Base-by-base conservation (phyloP, 2,113 vertebrate species). In the Odontesthes bonariensis region DNA sequence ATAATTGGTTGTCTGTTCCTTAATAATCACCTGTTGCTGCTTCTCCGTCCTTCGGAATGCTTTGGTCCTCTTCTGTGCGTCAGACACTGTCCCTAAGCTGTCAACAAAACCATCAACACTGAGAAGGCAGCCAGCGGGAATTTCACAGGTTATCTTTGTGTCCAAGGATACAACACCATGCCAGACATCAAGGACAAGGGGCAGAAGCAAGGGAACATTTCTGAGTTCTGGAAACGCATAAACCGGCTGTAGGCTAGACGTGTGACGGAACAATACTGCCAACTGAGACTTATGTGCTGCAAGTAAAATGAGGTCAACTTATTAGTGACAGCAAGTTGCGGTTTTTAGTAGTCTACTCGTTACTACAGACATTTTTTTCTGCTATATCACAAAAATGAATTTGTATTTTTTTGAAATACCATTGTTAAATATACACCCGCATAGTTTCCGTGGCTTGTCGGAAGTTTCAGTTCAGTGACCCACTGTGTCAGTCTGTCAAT, bases 61-160 rank as follows among this genome's bases (percentile, higher is more conserved):
- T 13, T 51, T 20, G 38, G 3, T 53, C 47, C 58, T 46, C 55
- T 38, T 17, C 11, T 20, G 11, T 88, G 86, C 66, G 75, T 89
- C 82, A 88, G 22, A 66, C 12, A 19, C 65, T 20, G 55, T 55
- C 51, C 64, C 8, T 56, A 54, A 57, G 46, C 67, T 69, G 67
- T 76, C 70, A 53, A 35, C n/a, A 31, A 69, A 82, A 77, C 69
- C 7, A 54, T 47, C 38, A 42, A 6, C 0, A 7, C 31, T 0
- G 11, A 49, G 53, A 82, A 85, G 65, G 68, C 60, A 76, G 77
- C 77, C 70, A 65, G 40, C 58, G 42, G 59, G 78, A 90, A 88
- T 89, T 88, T 89, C 83, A 88, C 85, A 86, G 67, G 81, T 78
- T 88, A 90, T 90, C 77, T 90, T 88, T 88, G 57, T 78, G 47